These are phyloP conservation scores for Pherbina coryleti DNA, from an alignment of 2,888 invertebrate genomes.

Conservation along the genomic window DNA sequence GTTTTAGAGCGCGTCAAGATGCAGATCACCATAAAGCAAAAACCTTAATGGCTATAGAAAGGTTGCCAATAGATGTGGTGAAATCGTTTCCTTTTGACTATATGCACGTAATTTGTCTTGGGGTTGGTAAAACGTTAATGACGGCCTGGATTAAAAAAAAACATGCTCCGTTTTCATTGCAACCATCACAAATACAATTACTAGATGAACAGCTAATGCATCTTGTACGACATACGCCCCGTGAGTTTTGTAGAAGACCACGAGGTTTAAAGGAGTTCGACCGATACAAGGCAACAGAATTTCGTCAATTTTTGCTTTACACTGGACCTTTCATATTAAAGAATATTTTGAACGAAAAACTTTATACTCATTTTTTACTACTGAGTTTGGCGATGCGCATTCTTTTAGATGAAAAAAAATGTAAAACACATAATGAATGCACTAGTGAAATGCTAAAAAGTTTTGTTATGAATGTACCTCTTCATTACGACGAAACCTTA, in stretches of 20 bases:
- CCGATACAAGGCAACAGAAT: conserved; percentile 38
- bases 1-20: background rate
- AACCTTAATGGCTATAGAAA: too few species aligned
- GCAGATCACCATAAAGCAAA: background rate
- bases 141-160: background rate
- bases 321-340: conserved; percentile 21
- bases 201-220: conserved; percentile 20
- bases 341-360: conserved; percentile 21
- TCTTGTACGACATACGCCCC: too few species aligned
- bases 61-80: conserved; percentile 38
- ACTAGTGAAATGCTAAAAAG: too few species aligned
- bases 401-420: too few species aligned
- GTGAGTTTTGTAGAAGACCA: conserved; percentile 36
- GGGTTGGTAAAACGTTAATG: conserved; percentile 39
- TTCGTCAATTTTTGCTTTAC: conserved; percentile 24
- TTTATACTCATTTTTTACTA: background rate
- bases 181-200: too few species aligned
- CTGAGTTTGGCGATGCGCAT: too few species aligned
- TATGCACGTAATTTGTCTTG: too few species aligned
- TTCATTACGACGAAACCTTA: too few species aligned
- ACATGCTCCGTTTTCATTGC: too few species aligned
- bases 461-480: too few species aligned
- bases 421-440: too few species aligned
- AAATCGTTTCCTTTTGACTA: conserved; percentile 40
- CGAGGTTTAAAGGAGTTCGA: conserved; percentile 38